Base-by-base conservation (phyloP, 2,113 vertebrate genomes). In the Leptobrachium leishanense region DNA sequence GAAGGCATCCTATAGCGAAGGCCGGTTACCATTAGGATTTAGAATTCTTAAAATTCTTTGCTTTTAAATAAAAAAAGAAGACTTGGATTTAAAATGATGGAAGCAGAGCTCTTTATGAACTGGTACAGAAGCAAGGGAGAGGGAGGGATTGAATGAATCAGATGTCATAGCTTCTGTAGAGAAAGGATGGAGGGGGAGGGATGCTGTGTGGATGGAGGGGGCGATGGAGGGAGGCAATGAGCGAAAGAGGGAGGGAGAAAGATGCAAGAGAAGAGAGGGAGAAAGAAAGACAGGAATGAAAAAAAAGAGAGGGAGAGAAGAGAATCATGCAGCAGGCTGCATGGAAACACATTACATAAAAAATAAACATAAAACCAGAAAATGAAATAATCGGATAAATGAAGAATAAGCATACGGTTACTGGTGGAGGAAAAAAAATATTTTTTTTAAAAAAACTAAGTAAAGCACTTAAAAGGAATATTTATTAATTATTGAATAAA, bases 111-210 rank as follows among this genome's bases (percentile, higher is more conserved):
- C 71, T 64, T 50, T 63, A 67, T 68, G 65, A 74, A 44, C 43
- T 20, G 70, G 76, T 63, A 69, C 55, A 69, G 65, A 46, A 62
- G 68, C 10, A 43, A 42, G 42, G 55, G 74, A 75, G 67, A 67
- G 77, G 65, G 73, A 66, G 15, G 31, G 59, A 72, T 71, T 71
- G 41, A 82, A 62, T 72, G 81, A 77, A 79, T 69, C 65, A 77
- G 67, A 69, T 82, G 78, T 80, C 72, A 44, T 54, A 75, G 82
- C 76, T 76, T 75, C 72, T 68, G 68, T 40, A 46, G 59, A 82
- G 79, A 82, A 72, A 74, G 39, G 81, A 77, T 68, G 12, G 76
- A 57, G 81, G 76, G 55, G 70, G 64, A 75, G 53, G 76, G n/a
- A 20, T 41, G 31, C 70, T 43, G 68, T 69, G 39, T 42, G 74